These are phyloP conservation scores for Listrodromus nycthemerus DNA, from an alignment of 2,888 invertebrate genomes.

Conservation along the genomic window DNA sequence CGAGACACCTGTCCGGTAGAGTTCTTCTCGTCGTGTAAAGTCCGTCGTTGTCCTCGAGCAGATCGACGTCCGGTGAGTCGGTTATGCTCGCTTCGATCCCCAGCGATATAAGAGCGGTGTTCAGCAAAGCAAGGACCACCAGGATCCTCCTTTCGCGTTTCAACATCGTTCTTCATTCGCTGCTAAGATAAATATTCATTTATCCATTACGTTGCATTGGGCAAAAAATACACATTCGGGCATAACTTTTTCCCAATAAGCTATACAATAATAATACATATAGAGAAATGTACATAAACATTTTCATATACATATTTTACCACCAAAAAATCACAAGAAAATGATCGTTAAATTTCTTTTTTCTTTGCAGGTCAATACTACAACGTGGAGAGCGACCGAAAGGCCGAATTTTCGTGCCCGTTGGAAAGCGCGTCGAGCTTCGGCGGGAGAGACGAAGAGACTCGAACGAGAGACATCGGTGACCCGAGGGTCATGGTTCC, in stretches of 20 bases:
- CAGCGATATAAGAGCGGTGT: constrained; percentile 67
- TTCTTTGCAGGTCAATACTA: background rate
- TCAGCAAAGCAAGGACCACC: constrained; percentile 77
- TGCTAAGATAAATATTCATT: constrained; percentile 55
- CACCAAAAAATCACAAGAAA: background rate
- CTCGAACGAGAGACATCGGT: constrained; percentile 14
- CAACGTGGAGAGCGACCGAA: background rate
- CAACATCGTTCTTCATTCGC: constrained; percentile 80
- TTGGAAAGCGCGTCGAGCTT: constrained; percentile 2
- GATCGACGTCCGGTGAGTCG: constrained; percentile 74
- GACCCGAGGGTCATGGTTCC: constrained; percentile 24
- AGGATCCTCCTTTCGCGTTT: constrained; percentile 76
- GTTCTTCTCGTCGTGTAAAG: constrained; percentile 74
- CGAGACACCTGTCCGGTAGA: constrained; percentile 84
- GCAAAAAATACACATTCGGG: no score
- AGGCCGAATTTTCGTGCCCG: background rate
- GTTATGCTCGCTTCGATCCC: constrained; percentile 71
- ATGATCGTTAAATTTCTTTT: background rate
- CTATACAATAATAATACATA: no score
- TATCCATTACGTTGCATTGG: no score
- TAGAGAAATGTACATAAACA: no score
- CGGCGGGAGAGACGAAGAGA: constrained; percentile 13
- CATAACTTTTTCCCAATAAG: no score
- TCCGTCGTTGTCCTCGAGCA: constrained; percentile 64
- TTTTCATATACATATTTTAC: no score